Evolutionary conservation across 23 tunicate species (phyloP).

Genomic region (Ascidia mentula): DNA sequence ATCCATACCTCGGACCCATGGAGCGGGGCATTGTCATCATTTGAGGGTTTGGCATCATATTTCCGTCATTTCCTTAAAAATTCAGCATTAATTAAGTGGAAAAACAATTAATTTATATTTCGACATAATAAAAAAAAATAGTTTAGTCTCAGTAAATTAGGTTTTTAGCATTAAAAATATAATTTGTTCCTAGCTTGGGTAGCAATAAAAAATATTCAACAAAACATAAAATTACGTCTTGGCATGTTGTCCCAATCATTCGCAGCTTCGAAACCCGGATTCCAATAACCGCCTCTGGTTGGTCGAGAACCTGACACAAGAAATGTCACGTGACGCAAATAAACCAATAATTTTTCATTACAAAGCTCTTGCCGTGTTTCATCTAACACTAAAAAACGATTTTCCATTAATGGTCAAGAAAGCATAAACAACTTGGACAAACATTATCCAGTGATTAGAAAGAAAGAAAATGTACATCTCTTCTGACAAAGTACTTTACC

Average conservation of each 20-base stretch:
- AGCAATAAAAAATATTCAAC: neutral
- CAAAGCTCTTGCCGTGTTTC: no score
- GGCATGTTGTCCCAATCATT: constrained; percentile 27
- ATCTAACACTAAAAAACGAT: no score
- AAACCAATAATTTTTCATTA: no score
- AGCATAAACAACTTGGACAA: no score
- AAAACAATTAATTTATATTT: neutral
- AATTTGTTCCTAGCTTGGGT: neutral
- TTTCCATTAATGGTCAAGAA: no score
- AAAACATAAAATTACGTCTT: constrained; percentile 7
- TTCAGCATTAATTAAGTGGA: no score
- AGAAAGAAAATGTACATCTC: no score
- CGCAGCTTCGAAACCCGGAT: constrained; percentile 17
- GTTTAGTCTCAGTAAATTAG: no score
- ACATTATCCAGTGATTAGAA: no score
- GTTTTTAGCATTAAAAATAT: no score
- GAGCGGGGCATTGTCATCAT: neutral
- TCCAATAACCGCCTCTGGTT: constrained; percentile 28
- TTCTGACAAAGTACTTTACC: no score
- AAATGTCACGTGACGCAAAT: no score
- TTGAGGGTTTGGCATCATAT: neutral
- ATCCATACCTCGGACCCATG: neutral
- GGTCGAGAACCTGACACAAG: neutral
- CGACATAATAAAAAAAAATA: neutral
- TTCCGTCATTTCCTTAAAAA: constrained; percentile 16